phyloP scores from a whole-genome alignment of 2,888 invertebrate genomes.

The Hoplodrina blanda region DNA sequence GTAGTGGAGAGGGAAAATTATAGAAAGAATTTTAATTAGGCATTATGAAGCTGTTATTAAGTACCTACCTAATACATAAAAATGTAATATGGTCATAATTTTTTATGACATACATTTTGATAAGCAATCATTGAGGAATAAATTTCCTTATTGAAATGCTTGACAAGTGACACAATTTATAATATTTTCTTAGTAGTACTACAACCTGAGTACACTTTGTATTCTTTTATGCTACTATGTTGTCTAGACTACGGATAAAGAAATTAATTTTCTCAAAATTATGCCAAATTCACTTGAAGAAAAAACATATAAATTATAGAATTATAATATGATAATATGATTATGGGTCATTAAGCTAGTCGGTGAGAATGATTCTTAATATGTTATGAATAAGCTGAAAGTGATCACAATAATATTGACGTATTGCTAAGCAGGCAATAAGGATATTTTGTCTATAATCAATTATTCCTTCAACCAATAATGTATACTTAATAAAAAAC shows the following conservation, averaged over 20 bases:
- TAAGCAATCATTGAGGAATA: constrained; percentile 7
- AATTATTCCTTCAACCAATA: neutral
- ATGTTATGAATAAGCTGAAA: constrained; percentile 14
- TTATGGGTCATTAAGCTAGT: neutral
- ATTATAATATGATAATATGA: too few species aligned
- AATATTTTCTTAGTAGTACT: neutral
- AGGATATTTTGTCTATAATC: constrained; percentile 24
- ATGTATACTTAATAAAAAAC: neutral
- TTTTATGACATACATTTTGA: constrained; percentile 19
- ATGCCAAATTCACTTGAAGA: too few species aligned
- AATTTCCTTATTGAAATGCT: constrained; percentile 4
- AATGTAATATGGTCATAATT: constrained; percentile 30
- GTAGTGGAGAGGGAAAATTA: constrained; percentile 1
- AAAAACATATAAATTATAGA: too few species aligned
- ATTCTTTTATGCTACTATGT: neutral
- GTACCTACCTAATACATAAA: constrained; percentile 4
- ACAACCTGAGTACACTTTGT: neutral
- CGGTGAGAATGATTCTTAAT: neutral
- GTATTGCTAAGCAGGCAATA: neutral
- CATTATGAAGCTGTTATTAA: neutral
- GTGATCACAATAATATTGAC: constrained; percentile 3
- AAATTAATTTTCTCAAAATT: too few species aligned
- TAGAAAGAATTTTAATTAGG: constrained; percentile 28
- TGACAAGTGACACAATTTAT: neutral
- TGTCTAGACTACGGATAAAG: too few species aligned